Percentiles rank a stretch among this genome's conserved stretches.
These are phyloP conservation scores for Myathropa florea DNA, from an alignment of 2,888 invertebrate genomes.

Conservation along the genomic window DNA sequence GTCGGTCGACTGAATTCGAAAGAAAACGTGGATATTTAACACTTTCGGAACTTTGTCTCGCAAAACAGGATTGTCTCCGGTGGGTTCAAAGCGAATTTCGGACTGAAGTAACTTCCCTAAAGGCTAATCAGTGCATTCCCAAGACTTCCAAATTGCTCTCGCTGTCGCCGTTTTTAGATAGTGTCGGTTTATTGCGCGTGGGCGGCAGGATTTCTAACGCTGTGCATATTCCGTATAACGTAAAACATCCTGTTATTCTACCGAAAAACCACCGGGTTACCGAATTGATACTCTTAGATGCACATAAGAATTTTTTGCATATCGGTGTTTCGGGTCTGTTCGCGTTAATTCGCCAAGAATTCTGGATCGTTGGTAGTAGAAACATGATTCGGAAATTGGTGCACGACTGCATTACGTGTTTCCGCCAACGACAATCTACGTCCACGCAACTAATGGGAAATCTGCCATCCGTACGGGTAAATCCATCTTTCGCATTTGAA, in stretches of 20 bases:
- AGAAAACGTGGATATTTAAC: slow-evolving; percentile 15
- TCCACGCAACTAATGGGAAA: slow-evolving; percentile 36
- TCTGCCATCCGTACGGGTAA: neutral
- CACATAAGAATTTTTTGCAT: slow-evolving; percentile 7
- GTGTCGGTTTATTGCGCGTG: slow-evolving; percentile 12
- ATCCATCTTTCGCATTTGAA: neutral
- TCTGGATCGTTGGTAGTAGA: slow-evolving; percentile 5
- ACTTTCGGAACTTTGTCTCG: slow-evolving; percentile 2
- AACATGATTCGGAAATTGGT: slow-evolving; percentile 34
- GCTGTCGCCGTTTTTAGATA: slow-evolving; percentile 20
- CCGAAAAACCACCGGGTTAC: slow-evolving; percentile 18
- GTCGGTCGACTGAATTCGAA: neutral
- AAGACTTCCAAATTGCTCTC: slow-evolving; percentile 9
- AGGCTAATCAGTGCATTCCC: slow-evolving; percentile 5
- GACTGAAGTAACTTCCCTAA: slow-evolving; percentile 11
- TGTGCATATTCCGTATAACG: neutral
- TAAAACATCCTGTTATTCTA: slow-evolving; percentile 25
- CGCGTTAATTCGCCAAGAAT: slow-evolving; percentile 14
- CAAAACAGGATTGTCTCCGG: neutral
- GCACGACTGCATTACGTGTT: slow-evolving; percentile 30
- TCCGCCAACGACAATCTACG: slow-evolving; percentile 21
- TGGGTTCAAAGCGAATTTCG: slow-evolving; percentile 18
- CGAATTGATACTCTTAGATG: neutral
- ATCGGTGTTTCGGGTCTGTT: slow-evolving; percentile 6
- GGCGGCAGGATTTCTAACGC: slow-evolving; percentile 20